phyloP scores from a whole-genome alignment of 2,888 invertebrate species.

The Poecilus cupreus region DNA sequence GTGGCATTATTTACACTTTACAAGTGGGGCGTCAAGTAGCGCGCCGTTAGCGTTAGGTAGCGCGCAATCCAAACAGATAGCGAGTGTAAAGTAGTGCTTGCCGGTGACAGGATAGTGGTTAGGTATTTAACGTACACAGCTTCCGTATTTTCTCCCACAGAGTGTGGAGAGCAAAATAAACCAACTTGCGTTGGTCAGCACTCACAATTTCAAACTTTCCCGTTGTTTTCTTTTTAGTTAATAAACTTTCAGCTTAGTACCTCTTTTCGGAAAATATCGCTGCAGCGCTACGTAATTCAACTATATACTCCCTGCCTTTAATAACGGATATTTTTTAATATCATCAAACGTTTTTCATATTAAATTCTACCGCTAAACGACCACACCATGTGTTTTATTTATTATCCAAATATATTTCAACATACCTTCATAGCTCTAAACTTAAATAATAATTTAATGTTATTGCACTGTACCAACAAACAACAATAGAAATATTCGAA shows the following conservation, averaged over 20 bases:
- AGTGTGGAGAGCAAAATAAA: constrained; percentile 51
- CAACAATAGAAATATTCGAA: too few relatives aligned
- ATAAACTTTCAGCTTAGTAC: constrained; percentile 33
- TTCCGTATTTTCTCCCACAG: constrained; percentile 34
- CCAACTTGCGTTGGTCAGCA: constrained; percentile 48
- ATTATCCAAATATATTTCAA: too few relatives aligned
- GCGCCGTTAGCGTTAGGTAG: constrained; percentile 6
- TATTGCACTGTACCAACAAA: too few relatives aligned
- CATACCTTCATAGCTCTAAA: too few relatives aligned
- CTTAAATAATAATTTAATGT: too few relatives aligned
- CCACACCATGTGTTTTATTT: too few relatives aligned
- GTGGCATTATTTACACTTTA: constrained; percentile 51
- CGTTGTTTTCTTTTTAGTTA: constrained; percentile 40
- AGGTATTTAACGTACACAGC: constrained; percentile 50
- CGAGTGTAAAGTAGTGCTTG: constrained; percentile 52
- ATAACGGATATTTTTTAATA: constrained; percentile 5
- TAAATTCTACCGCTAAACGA: too few relatives aligned
- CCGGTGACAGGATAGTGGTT: constrained; percentile 41
- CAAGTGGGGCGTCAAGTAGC: constrained; percentile 49
- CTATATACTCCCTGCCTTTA: background rate
- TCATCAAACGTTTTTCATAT: too few relatives aligned
- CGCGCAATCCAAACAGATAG: constrained; percentile 49
- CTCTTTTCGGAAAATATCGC: constrained; percentile 7
- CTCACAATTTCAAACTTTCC: constrained; percentile 49
- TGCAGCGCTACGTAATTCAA: background rate